phyloP scores from a whole-genome alignment of 2,113 vertebrate species.

The Aegypius monachus region DNA sequence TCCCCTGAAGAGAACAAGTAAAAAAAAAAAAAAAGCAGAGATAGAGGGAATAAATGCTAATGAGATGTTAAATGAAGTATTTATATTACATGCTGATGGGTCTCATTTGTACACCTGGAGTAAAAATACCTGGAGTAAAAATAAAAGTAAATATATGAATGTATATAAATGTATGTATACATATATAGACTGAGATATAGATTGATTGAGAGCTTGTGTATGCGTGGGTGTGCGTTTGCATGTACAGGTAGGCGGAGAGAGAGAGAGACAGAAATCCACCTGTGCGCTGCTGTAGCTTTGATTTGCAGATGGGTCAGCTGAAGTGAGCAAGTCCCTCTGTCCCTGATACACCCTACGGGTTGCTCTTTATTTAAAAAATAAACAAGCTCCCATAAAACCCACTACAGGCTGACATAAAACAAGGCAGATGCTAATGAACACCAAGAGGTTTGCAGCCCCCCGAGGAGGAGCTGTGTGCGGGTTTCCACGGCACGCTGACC shows the following conservation, averaged over 20 bases:
- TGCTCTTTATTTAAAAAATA: neutral
- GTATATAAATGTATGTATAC: neutral
- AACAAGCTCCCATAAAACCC: neutral
- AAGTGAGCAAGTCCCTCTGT: neutral
- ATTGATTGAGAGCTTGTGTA: neutral
- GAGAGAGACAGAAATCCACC: neutral
- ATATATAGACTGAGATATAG: neutral
- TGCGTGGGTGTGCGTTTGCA: neutral
- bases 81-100: neutral
- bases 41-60: neutral
- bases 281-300: neutral
- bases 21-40: neutral
- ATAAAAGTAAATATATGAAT: neutral
- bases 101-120: neutral
- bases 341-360: neutral
- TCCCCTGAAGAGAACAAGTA: neutral
- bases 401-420: neutral
- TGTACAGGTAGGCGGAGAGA: neutral
- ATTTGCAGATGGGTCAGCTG: neutral
- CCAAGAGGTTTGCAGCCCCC: neutral
- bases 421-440: neutral
- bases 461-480: neutral
- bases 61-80: neutral
- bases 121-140: neutral
- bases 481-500: neutral